phyloP scores from a whole-genome alignment of 2,113 vertebrate genomes.

The Clinocottus analis region DNA sequence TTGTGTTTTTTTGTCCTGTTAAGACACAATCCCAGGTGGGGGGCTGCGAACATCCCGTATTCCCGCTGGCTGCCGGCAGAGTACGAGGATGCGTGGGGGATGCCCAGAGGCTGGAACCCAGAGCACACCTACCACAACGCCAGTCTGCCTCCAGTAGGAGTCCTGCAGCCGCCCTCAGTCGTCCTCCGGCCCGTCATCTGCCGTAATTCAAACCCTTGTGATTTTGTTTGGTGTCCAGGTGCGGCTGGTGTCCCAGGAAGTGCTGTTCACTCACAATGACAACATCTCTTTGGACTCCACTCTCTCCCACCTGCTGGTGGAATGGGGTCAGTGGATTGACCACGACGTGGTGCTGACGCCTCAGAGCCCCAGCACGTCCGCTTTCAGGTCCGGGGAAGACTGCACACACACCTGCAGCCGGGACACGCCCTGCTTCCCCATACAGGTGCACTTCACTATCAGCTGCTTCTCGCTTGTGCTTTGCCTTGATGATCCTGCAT shows the following conservation, averaged over 20 bases:
- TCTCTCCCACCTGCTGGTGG: slow-evolving; percentile 84
- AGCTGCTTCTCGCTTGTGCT: background rate
- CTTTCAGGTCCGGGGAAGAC: slow-evolving; percentile 81
- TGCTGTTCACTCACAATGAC: slow-evolving; percentile 83
- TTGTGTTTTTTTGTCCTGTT: background rate
- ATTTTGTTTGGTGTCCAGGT: slow-evolving; percentile 67
- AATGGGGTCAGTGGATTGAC: slow-evolving; percentile 88
- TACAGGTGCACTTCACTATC: slow-evolving; percentile 67
- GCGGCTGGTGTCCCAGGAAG: slow-evolving; percentile 82
- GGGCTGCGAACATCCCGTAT: slow-evolving; percentile 83
- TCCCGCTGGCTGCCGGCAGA: slow-evolving; percentile 83
- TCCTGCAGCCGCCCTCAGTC: background rate
- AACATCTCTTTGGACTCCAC: slow-evolving; percentile 82
- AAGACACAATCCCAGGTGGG: slow-evolving; percentile 81
- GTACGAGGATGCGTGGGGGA: slow-evolving; percentile 80
- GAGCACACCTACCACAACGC: slow-evolving; percentile 77
- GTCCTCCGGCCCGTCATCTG: background rate
- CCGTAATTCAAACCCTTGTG: background rate
- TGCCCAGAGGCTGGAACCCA: slow-evolving; percentile 81
- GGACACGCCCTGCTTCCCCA: slow-evolving; percentile 84
- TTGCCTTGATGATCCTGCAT: background rate
- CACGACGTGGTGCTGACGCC: slow-evolving; percentile 84
- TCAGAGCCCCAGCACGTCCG: slow-evolving; percentile 81
- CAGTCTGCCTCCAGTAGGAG: slow-evolving; percentile 82
- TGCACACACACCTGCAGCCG: slow-evolving; percentile 81